A percentile compares a stretch with the other conserved stretches of the same genome.
Evolutionary conservation across 1,140 invertebrate genomes (phyloP).

Genomic region (Cherax quadricarinatus): DNA sequence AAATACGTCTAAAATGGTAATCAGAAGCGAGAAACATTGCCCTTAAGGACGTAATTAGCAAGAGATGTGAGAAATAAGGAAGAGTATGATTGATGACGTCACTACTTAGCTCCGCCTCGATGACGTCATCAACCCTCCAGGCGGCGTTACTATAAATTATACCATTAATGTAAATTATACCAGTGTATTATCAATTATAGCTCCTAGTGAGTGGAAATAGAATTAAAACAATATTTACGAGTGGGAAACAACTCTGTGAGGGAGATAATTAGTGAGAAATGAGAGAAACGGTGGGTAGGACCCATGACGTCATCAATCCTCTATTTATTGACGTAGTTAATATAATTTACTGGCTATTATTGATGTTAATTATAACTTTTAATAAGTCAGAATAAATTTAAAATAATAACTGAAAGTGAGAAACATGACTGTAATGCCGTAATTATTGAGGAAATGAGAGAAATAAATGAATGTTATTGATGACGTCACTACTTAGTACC

Average conservation of each 20-base stretch:
- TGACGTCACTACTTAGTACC: conserved; percentile 32
- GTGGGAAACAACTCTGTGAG: no score
- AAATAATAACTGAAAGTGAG: background rate
- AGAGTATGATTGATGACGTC: conserved; percentile 24
- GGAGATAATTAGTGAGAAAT: background rate
- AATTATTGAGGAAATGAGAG: background rate
- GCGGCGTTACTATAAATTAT: no score
- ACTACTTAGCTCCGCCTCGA: background rate
- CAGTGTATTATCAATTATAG: no score
- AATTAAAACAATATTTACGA: background rate
- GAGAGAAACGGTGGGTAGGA: background rate
- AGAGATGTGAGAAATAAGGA: background rate
- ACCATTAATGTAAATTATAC: no score
- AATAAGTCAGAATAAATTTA: background rate
- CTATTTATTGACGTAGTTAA: no score
- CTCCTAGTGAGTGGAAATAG: background rate
- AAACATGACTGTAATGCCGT: background rate
- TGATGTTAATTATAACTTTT: no score
- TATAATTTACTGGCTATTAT: no score
- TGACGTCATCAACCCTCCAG: background rate
- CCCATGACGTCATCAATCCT: conserved; percentile 33
- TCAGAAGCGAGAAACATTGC: background rate
- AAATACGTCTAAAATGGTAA: background rate
- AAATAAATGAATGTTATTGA: background rate
- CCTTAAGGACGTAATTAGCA: background rate